Evolutionary conservation across 2,797 vertebrate species (phyloP).

Genomic region (Rhadinocentrus ornatus): DNA sequence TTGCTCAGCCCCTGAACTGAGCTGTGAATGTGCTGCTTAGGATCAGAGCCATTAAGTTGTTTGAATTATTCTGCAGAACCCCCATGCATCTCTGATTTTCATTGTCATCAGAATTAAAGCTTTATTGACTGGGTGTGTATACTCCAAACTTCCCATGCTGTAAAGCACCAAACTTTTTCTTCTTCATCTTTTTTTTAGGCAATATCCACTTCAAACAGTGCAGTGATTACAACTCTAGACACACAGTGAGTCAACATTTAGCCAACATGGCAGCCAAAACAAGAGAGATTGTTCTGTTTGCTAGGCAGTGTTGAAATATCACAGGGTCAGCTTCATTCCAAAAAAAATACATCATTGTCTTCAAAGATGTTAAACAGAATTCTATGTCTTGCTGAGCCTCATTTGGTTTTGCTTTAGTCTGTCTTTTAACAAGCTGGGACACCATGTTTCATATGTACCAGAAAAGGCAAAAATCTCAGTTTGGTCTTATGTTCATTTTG

Average conservation of each 20-base stretch:
- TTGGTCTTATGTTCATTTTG: slow-evolving; percentile 23
- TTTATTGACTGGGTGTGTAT: neutral
- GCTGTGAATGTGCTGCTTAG: neutral
- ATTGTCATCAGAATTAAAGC: neutral
- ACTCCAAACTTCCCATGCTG: neutral
- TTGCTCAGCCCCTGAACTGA: neutral
- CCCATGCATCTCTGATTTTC: neutral
- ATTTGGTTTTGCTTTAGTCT: neutral
- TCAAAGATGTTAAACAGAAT: neutral
- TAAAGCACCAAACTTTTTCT: neutral
- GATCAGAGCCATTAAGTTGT: neutral
- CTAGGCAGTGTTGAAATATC: neutral
- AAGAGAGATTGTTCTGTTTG: neutral
- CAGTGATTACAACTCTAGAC: neutral
- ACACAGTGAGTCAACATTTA: neutral
- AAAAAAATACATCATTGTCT: neutral
- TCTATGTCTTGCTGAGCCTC: neutral
- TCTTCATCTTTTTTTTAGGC: neutral
- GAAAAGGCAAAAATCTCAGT: slow-evolving; percentile 1
- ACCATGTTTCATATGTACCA: neutral
- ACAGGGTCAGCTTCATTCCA: neutral
- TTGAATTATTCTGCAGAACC: neutral
- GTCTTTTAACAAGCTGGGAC: neutral
- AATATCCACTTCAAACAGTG: neutral
- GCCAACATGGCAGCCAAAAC: neutral